Conservation (phyloP, 2,888 invertebrate genomes). For the Melanostoma scalare region DNA sequence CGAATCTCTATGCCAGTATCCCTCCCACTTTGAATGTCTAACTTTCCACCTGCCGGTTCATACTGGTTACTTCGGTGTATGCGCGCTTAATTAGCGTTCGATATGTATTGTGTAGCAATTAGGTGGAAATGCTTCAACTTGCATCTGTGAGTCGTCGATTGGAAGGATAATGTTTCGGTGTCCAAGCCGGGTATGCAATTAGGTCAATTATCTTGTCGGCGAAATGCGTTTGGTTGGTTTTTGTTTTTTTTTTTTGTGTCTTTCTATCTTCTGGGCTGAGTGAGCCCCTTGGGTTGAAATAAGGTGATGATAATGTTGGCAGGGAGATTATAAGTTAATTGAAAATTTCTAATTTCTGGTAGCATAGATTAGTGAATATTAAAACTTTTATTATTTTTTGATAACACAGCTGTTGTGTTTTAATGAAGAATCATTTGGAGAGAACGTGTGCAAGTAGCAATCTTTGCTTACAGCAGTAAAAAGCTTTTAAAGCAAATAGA, state of each 20-base stretch:
- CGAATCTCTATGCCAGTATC: background rate
- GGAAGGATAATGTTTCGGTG: constrained; percentile 34
- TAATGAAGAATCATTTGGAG: too few relatives aligned
- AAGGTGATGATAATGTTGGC: too few relatives aligned
- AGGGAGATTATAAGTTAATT: too few relatives aligned
- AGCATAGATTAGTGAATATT: too few relatives aligned
- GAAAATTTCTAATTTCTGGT: too few relatives aligned
- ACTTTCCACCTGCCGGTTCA: constrained; percentile 61
- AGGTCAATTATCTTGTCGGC: constrained; percentile 68
- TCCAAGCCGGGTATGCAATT: constrained; percentile 58
- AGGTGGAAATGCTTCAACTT: constrained; percentile 21
- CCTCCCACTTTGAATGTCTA: constrained; percentile 54
- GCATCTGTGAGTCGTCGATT: constrained; percentile 3
- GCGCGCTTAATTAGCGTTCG: constrained; percentile 66
- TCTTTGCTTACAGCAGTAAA: too few relatives aligned
- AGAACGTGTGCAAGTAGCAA: too few relatives aligned
- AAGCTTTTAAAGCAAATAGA: too few relatives aligned
- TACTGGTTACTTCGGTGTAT: background rate
- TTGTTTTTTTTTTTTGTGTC: background rate
- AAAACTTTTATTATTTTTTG: too few relatives aligned
- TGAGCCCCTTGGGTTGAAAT: too few relatives aligned
- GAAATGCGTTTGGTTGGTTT: constrained; percentile 44
- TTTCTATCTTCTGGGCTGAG: too few relatives aligned
- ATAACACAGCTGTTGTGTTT: too few relatives aligned
- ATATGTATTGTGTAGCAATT: constrained; percentile 67